Percentiles rank a stretch among this genome's conserved stretches.
phyloP scores from a whole-genome alignment of 2,113 vertebrate genomes.

The Salvelinus sp. region DNA sequence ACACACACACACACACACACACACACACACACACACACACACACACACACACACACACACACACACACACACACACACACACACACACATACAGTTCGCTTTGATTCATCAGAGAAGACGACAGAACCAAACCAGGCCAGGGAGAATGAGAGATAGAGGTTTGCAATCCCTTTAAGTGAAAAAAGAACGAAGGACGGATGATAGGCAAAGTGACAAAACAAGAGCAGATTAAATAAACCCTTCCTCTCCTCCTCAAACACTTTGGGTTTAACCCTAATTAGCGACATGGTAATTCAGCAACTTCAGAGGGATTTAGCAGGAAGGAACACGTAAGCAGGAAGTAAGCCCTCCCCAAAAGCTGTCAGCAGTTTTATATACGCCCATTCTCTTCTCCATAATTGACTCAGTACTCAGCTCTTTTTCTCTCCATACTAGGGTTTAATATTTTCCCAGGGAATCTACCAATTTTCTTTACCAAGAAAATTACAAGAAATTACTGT shows the following conservation, averaged over 20 bases:
- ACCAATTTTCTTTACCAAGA: no score
- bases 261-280: conserved; percentile 57
- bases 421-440: conserved; percentile 48
- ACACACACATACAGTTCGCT: neutral
- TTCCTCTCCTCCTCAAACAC: conserved; percentile 26
- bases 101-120: neutral
- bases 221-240: conserved; percentile 46
- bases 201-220: conserved; percentile 30
- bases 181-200: conserved; percentile 19
- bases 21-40: neutral
- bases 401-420: conserved; percentile 46
- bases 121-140: neutral
- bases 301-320: conserved; percentile 45
- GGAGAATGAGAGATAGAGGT: neutral
- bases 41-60: neutral
- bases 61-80: neutral
- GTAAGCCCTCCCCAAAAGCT: conserved; percentile 52
- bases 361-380: conserved; percentile 52
- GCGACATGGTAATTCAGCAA: conserved; percentile 46
- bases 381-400: conserved; percentile 46
- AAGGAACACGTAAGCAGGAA: conserved; percentile 19
- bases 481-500: no score
- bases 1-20: neutral
- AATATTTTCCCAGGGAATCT: neutral
- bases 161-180: conserved; percentile 25